phyloP scores from a whole-genome alignment of 2,113 vertebrate genomes.

The Epinephelus moara region DNA sequence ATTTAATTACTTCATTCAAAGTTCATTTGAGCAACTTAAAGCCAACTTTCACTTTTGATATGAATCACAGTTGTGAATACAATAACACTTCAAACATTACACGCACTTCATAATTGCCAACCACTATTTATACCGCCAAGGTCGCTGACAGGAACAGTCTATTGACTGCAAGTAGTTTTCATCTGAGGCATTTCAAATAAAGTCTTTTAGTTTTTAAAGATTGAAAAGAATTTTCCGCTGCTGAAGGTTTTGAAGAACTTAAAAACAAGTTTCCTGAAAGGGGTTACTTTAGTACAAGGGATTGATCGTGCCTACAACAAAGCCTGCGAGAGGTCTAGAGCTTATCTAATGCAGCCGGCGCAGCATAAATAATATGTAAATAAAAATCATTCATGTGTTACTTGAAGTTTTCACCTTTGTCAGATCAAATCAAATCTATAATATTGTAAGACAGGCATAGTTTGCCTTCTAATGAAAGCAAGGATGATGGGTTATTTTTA shows the following conservation, averaged over 20 bases:
- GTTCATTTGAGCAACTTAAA: not conserved
- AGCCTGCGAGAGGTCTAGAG: not conserved
- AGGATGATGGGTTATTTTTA: conserved; percentile 10
- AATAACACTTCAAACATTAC: not conserved
- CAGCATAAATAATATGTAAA: conserved; percentile 1
- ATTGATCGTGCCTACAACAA: conserved; percentile 23
- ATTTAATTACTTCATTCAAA: not conserved
- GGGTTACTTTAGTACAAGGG: conserved; percentile 16
- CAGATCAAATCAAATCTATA: conserved; percentile 28
- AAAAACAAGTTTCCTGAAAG: conserved; percentile 15
- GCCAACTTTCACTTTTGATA: not conserved
- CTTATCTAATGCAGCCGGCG: conserved; percentile 29
- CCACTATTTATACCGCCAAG: conserved; percentile 1
- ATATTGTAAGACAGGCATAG: not conserved
- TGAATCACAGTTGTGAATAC: not conserved
- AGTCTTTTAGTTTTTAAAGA: not conserved
- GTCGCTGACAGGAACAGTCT: conserved; percentile 17
- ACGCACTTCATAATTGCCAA: conserved; percentile 17
- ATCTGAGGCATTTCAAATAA: conserved; percentile 8
- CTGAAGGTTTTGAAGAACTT: conserved; percentile 27
- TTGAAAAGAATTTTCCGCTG: conserved; percentile 21
- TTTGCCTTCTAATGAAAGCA: conserved; percentile 1
- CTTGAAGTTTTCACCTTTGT: conserved; percentile 25
- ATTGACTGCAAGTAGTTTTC: conserved; percentile 16
- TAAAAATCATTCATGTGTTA: conserved; percentile 30